Base-by-base conservation (phyloP, 1,140 invertebrate species). In the Forficula auricularia region DNA sequence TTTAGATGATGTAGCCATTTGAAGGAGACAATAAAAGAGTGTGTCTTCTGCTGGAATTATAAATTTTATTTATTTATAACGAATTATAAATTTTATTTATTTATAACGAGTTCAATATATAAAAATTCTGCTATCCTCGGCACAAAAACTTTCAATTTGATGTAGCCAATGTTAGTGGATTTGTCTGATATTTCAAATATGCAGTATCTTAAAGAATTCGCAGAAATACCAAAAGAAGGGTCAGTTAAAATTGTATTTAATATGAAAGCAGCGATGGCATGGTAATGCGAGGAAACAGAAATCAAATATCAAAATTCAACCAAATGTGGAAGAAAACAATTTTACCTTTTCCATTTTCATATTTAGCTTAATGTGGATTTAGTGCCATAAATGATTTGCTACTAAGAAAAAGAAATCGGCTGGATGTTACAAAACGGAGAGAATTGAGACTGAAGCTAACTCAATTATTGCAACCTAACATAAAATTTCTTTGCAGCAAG, bases 401-500 rank as follows among this genome's bases (percentile, higher is more conserved):
- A 15, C 33, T 35, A 35, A n/a, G n/a, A 35, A 35, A 35, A 48
- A 48, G 36, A 46, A 47, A 46, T 48, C 34, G 31, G 44, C 40
- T 45, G 44, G 43, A 47, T 48, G 42, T 45, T 43, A 46, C 48
- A 50, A 39, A 50, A 52, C 40, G 50, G 43, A 45, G 47, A 51
- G 42, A 52, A 46, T 48, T 46, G 39, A 52, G 47, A 46, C 48
- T 46, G 43, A 48, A 50, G 50, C n/a, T n/a, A n/a, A n/a, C n/a
- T n/a, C n/a, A n/a, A n/a, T n/a, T 46, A 48, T 47, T 52, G 43
- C 41, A 50, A 46, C 46, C 45, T 48, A 45, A 50, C 46, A 52
- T 52, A 35, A 35, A 35, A 35, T 35, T 13, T 35, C 33, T 35
- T 35, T 35, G 33, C 33, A 35, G 33, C n/a, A 35, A 6, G 33